Base-by-base conservation (phyloP, 2,113 vertebrate species). In the Lichenostomus cassidix region DNA sequence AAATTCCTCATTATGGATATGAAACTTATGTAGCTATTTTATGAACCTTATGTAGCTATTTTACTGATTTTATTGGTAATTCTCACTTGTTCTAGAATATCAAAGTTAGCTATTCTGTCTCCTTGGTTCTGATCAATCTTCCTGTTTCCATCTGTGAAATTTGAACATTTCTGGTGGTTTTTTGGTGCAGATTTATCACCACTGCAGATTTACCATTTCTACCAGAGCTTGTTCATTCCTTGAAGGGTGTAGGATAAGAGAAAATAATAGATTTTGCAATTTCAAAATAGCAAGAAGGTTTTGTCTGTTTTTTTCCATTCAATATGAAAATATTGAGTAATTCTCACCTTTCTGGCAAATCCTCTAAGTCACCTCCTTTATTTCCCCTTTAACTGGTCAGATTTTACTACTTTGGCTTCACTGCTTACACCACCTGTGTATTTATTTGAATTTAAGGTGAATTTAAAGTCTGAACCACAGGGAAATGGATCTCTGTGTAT, bases 51-150 rank as follows among this genome's bases (percentile, higher is more conserved):
- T 89, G 96, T 87, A 24, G 53, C 52, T 56, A 37, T 86, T 84
- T 88, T 35, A 17, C 80, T 83, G 42, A 58, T 94, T 94, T 93
- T 81, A 74, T 90, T 67, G 18, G 78, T 53, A 18, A 55, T 64
- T 95, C 91, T 74, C 65, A 69, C 64, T 93, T 91, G 56, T 74
- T 94, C 27, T 33, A n/a, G 73, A 85, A 70, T 78, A 74, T 22
- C 83, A 29, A 50, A 47, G 52, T 20, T 16, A 24, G n/a, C 18
- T 24, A 4, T 62, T 70, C n/a, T 16, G 7, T 69, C 27, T 10
- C 33, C n/a, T 85, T 0, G 0, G 20, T 75, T 92, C 53, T 74
- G 31, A n/a, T 56, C 22, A 5, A 3, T 24, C 9, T 53, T 25
- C 23, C 28, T 65, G 44, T 29, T 42, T 50, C 1, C 2, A 13